Conservation (phyloP, 2,797 vertebrate species). For the Helarctos malayanus region DNA sequence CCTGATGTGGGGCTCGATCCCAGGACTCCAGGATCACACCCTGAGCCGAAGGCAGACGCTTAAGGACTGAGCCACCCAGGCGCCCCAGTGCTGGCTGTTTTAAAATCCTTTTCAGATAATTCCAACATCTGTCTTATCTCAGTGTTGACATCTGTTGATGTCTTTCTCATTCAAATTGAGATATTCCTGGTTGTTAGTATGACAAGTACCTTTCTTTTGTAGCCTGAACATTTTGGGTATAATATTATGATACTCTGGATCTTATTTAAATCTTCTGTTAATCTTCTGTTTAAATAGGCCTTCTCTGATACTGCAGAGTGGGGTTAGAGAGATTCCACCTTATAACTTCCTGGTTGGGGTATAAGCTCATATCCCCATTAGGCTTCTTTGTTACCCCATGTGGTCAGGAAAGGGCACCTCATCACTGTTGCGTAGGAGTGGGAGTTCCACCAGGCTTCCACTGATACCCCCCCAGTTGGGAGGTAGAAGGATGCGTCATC, state of each 20-base stretch:
- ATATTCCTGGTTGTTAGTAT: not conserved
- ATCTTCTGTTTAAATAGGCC: not conserved
- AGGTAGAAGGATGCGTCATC: not conserved
- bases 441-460: not conserved
- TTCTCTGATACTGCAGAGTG: not conserved
- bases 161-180: not conserved
- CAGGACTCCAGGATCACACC: too few relatives aligned
- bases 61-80: too few relatives aligned
- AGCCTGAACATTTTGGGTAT: not conserved
- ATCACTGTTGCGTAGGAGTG: not conserved
- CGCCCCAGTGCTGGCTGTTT: not conserved
- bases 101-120: conserved; percentile 15
- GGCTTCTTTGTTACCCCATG: not conserved
- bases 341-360: not conserved
- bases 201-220: not conserved
- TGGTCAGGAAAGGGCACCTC: not conserved
- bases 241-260: not conserved
- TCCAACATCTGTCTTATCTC: not conserved
- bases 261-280: not conserved
- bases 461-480: not conserved
- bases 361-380: not conserved
- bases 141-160: not conserved
- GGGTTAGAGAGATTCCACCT: not conserved
- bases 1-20: too few relatives aligned
- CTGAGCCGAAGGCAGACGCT: too few relatives aligned